phyloP scores from a whole-genome alignment of 2,888 invertebrate species.

The Venusia cambrica region DNA sequence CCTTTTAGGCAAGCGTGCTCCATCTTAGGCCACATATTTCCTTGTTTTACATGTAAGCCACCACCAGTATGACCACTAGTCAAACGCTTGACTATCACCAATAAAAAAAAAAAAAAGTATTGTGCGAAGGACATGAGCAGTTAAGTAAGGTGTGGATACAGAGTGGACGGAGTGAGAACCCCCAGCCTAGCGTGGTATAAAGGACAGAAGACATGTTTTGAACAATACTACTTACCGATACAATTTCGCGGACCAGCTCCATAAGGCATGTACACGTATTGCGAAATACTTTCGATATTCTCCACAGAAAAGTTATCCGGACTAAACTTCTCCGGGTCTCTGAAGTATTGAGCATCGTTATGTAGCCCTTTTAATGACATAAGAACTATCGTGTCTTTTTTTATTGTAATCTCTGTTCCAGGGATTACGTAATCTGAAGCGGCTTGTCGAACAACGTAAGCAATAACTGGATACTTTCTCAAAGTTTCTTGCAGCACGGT shows the following conservation, averaged over 20 bases:
- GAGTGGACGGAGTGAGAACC: too few species aligned
- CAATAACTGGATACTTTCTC: slow-evolving; percentile 34
- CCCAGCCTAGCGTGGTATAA: too few species aligned
- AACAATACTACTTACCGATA: slow-evolving; percentile 45
- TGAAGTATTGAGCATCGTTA: slow-evolving; percentile 42
- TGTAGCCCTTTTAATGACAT: slow-evolving; percentile 33
- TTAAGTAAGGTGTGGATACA: too few species aligned
- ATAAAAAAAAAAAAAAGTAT: too few species aligned
- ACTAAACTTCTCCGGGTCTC: slow-evolving; percentile 39
- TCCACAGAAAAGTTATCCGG: slow-evolving; percentile 40
- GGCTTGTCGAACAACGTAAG: slow-evolving; percentile 16
- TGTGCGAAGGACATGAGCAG: too few species aligned
- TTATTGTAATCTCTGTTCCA: slow-evolving; percentile 31
- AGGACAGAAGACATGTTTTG: too few species aligned
- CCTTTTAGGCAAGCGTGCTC: too few species aligned
- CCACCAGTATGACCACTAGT: too few species aligned
- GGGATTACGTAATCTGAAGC: slow-evolving; percentile 26
- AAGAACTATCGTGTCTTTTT: slow-evolving; percentile 33
- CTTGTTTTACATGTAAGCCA: too few species aligned
- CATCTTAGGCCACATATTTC: too few species aligned
- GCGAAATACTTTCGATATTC: slow-evolving; percentile 28
- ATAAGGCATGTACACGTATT: slow-evolving; percentile 30
- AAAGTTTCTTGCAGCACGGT: slow-evolving; percentile 41
- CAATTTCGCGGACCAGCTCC: slow-evolving; percentile 43
- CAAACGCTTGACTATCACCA: too few species aligned